Evolutionary conservation across 2,113 vertebrate species (phyloP), one percentile per base, ranked within the genome.

Genomic region (Tauraco erythrolophus): DNA sequence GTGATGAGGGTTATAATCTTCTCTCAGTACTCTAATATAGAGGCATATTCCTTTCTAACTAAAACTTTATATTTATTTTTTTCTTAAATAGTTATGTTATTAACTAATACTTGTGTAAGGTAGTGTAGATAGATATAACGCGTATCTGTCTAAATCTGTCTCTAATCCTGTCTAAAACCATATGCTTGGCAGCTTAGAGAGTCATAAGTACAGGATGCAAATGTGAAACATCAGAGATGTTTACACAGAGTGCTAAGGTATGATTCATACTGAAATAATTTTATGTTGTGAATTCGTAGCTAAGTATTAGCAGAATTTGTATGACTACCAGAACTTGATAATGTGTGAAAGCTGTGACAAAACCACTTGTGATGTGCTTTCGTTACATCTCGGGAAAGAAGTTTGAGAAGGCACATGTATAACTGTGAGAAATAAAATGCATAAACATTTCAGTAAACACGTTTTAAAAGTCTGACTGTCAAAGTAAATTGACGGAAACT

Each of bases 211-310:
- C 21, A 61, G 88, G 60, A 78, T 91, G 72, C 27, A 81, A 84
- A 70, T 84, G 35, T 77, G 65, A 82, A 95, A 89, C 77, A 81
- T 84, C 78, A 77, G 69, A 50, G 60, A 19, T 93, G 78, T 88
- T 95, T 89, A 65, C 39, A 39, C 18, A 25, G 58, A 48, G 22
- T 11, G 56, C 50, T 53, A 30, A 87, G 72, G 68, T 57, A 11
- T 90, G 93, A 96, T 70, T 96, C 81, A 93, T 69, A 53, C 60
- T 13, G 69, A 84, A 94, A 81, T 94, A 65, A 77, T 92, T 84
- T 43, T n/a, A 37, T 72, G 35, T 91, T 83, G 33, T 70, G 43
- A 86, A 82, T 77, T 66, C 27, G 4, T 90, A 80, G 79, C n/a
- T 70, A 64, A 88, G 58, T 88, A 92, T 79, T 94, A 96, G 82